phyloP scores from a whole-genome alignment of 2,797 vertebrate genomes.

The Neoniphon sammara region DNA sequence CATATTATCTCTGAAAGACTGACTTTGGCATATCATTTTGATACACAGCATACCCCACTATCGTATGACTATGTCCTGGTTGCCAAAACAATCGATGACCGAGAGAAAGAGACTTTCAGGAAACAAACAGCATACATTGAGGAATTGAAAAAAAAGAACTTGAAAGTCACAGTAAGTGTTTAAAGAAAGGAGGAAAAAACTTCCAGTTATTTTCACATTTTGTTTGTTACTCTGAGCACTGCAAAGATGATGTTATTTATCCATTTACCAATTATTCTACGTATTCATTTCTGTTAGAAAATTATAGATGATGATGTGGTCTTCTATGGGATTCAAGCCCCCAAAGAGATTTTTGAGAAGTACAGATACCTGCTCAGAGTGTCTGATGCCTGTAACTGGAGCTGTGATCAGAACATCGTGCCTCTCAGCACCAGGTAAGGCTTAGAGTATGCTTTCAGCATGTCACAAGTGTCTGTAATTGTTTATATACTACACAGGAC shows the following conservation, averaged over 20 bases:
- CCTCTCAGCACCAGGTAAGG: conserved; percentile 81
- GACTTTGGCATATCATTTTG: not conserved
- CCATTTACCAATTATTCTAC: not conserved
- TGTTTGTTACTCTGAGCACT: not conserved
- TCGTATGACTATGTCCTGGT: conserved; percentile 90
- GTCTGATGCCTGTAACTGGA: conserved; percentile 85
- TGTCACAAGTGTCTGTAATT: conserved; percentile 4
- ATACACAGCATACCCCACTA: conserved; percentile 71
- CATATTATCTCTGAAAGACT: not conserved
- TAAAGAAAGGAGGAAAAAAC: no score
- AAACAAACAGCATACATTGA: conserved; percentile 84
- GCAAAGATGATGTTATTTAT: not conserved
- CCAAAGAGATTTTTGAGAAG: conserved; percentile 81
- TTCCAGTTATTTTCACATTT: not conserved
- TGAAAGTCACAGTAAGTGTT: conserved; percentile 84
- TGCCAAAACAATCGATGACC: conserved; percentile 67
- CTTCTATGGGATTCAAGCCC: conserved; percentile 89
- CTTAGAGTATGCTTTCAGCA: conserved; percentile 7
- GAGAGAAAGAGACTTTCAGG: conserved; percentile 46
- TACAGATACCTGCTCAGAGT: conserved; percentile 87
- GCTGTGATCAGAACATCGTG: conserved; percentile 72
- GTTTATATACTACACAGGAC: not conserved
- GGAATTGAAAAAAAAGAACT: conserved; percentile 83
- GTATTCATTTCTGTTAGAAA: conserved; percentile 66
- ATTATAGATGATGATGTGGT: conserved; percentile 77